Evolutionary conservation across 53 echinoderm and acorn worm genomes (phyloP), one percentile per base, ranked within the genome.

Genomic region (Apostichopus leukothele): DNA sequence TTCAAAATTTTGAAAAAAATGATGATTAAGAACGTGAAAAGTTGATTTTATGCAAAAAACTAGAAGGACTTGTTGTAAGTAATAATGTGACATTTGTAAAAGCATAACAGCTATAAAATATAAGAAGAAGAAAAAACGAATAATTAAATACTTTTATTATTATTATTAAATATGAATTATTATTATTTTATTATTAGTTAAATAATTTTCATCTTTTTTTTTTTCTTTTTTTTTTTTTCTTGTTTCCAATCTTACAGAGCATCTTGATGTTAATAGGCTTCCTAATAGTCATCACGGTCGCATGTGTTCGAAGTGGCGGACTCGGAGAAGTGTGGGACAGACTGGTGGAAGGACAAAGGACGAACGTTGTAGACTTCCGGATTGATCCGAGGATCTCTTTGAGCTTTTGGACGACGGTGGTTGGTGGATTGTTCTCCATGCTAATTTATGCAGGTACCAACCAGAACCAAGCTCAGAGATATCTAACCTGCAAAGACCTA

Each of bases 381-480:
- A 9, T 81, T 3, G 81, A 81, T 23, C 81, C 81, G 18, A 81
- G 50, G 20, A 81, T 81, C 7, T 14, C 81, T n/a, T 23, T 81
- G 2, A 59, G 50, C 6, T 53, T 81, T 16, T 81, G 81, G 81
- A 21, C 81, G 18, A 57, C 81, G 5, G 81, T 81, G 16, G 16
- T 81, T 25, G 81, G 81, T 18, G 81, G 81, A 9, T 54, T 59
- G 53, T 19, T 81, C 20, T 7, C 59, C 1, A 16, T 81, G 6
- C 7, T 59, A 53, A 59, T 5, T 22, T 81, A 81, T 51, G 81
- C 18, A 19, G 81, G 81, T n/a, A 54, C 81, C 81, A 81, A 81
- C 18, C 81, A 81, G 54, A 81, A 81, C 59, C 81, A 81, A 22
- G 81, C 81, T 10, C 81, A 81, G 54, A 59, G 81, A 54, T 81